phyloP scores from a whole-genome alignment of 2,888 invertebrate species.

The Embidobia sp. region DNA sequence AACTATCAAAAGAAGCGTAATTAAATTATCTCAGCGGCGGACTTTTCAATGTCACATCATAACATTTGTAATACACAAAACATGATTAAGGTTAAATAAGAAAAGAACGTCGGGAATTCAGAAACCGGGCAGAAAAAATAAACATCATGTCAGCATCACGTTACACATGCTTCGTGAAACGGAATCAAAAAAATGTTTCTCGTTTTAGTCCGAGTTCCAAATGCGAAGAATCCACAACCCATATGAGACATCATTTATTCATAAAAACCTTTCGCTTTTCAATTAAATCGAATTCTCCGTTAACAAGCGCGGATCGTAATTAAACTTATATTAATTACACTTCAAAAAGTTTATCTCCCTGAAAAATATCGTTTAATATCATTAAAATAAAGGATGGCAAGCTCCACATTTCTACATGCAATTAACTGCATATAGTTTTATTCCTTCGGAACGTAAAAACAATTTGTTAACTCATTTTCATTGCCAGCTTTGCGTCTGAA shows the following conservation, averaged over 20 bases:
- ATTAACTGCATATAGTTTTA: too few species aligned
- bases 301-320: neutral
- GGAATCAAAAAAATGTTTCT: conserved; percentile 7
- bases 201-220: conserved; percentile 2
- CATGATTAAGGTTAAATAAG: conserved; percentile 11
- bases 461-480: too few species aligned
- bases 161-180: conserved; percentile 13
- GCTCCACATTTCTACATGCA: too few species aligned
- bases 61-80: conserved; percentile 8
- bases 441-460: too few species aligned
- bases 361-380: neutral
- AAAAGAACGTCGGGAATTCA: conserved; percentile 10
- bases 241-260: neutral
- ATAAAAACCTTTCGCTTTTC: conserved; percentile 13
- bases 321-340: neutral
- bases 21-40: neutral
- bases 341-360: neutral
- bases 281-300: conserved; percentile 7
- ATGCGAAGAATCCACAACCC: neutral
- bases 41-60: neutral
- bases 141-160: conserved; percentile 5
- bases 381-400: too few species aligned
- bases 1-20: neutral
- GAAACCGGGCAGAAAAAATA: conserved; percentile 23
- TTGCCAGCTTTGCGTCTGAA: too few species aligned